phyloP scores from a whole-genome alignment of 2,113 vertebrate genomes.

The Synodontis membranacea region DNA sequence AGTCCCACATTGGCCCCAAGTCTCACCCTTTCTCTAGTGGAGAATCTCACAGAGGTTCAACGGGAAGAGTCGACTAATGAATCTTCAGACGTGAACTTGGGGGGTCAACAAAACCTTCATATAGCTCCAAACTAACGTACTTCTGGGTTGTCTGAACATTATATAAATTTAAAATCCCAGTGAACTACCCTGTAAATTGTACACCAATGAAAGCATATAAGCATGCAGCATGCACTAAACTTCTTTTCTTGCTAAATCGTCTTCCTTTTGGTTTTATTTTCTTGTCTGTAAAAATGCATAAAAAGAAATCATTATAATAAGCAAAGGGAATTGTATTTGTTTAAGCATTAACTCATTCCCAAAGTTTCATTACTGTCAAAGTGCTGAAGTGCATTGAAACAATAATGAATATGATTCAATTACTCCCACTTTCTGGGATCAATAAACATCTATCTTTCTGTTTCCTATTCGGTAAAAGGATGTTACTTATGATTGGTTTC shows the following conservation, averaged over 20 bases:
- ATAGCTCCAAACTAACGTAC: not conserved
- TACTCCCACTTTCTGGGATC: not conserved
- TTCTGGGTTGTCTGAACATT: not conserved
- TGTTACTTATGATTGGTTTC: not conserved
- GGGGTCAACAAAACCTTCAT: not conserved
- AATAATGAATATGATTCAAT: constrained; percentile 3
- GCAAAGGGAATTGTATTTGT: not conserved
- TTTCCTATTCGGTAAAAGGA: not conserved
- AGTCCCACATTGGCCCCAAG: not conserved
- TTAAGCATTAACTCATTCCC: not conserved
- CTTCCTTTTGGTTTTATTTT: not conserved
- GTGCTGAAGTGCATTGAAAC: not conserved
- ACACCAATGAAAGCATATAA: not conserved
- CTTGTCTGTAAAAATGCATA: too few species aligned
- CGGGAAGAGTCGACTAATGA: not conserved
- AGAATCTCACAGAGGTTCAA: not conserved
- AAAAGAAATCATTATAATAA: not conserved
- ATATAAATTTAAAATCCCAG: not conserved
- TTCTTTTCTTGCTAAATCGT: not conserved
- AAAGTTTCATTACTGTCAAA: constrained; percentile 5
- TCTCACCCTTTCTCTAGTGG: not conserved
- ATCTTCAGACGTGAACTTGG: not conserved
- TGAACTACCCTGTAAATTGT: not conserved
- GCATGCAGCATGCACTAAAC: not conserved
- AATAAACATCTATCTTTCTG: constrained; percentile 10